A percentile compares a stretch with the other conserved stretches of the same genome.
Conservation (phyloP, 2,113 vertebrate species). For the Regulus satrapa region DNA sequence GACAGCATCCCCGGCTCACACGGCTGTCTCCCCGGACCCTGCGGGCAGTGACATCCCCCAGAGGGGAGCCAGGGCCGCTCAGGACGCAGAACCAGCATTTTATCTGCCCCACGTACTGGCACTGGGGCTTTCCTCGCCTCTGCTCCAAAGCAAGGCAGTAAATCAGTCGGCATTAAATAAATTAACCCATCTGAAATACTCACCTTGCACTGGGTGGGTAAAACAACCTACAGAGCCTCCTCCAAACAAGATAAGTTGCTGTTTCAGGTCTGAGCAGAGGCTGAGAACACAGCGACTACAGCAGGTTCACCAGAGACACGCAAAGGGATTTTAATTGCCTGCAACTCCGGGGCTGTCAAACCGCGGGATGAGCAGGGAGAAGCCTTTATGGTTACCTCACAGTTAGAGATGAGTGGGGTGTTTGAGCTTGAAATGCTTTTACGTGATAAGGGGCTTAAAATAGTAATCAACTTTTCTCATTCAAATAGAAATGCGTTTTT, state of each 20-base stretch:
- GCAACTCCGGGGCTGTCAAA: neutral
- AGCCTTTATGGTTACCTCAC: neutral
- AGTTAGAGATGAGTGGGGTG: neutral
- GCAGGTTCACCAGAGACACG: neutral
- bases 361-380: neutral
- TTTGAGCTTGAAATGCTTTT: neutral
- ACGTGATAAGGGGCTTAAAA: slow-evolving; percentile 26
- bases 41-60: rapidly evolving
- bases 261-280: neutral
- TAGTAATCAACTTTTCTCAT: slow-evolving; percentile 6
- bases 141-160: neutral
- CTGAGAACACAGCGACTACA: neutral
- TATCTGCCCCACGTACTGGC: neutral
- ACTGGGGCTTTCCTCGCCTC: neutral
- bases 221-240: neutral
- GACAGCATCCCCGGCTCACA: neutral
- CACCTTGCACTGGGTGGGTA: neutral
- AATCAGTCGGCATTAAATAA: neutral
- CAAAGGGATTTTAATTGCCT: neutral
- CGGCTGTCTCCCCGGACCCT: rapidly evolving
- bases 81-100: rapidly evolving
- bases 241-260: neutral
- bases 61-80: rapidly evolving
- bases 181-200: neutral
- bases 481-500: neutral